Evolutionary conservation across 2,888 invertebrate species (phyloP).

Genomic region (Tetheella fluctuosa): DNA sequence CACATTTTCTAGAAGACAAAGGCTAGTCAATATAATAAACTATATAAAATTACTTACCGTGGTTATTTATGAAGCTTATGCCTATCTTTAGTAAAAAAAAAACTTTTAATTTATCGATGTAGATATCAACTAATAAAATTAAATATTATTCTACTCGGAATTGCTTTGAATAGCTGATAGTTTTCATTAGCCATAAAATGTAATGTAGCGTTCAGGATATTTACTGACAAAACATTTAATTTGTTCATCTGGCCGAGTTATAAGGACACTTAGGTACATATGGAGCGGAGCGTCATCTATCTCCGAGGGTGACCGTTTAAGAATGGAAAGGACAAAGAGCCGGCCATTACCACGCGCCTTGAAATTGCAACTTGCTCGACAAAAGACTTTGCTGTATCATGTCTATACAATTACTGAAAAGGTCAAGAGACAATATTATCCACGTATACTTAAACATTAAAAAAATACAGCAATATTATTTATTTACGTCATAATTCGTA

Average conservation of each 20-base stretch:
- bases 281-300: slow-evolving; percentile 36
- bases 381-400: slow-evolving; percentile 66
- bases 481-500: not conserved
- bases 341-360: slow-evolving; percentile 54
- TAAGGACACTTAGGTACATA: not conserved
- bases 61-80: too few species aligned
- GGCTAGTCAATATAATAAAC: too few species aligned
- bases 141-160: not conserved
- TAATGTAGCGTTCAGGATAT: not conserved
- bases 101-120: too few species aligned
- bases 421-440: slow-evolving; percentile 52
- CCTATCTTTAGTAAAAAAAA: too few species aligned
- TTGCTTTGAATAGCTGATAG: not conserved
- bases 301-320: slow-evolving; percentile 43
- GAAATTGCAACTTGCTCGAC: slow-evolving; percentile 59
- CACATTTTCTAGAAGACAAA: too few species aligned
- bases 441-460: slow-evolving; percentile 27
- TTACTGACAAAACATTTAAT: slow-evolving; percentile 3
- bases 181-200: not conserved
- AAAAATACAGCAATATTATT: slow-evolving; percentile 32
- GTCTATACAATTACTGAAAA: slow-evolving; percentile 68
- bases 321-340: slow-evolving; percentile 54
- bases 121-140: not conserved
- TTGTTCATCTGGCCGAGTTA: not conserved
- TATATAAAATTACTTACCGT: too few species aligned